Base-by-base conservation (phyloP, 2,113 vertebrate genomes). In the Phalacrocorax brasilianus region DNA sequence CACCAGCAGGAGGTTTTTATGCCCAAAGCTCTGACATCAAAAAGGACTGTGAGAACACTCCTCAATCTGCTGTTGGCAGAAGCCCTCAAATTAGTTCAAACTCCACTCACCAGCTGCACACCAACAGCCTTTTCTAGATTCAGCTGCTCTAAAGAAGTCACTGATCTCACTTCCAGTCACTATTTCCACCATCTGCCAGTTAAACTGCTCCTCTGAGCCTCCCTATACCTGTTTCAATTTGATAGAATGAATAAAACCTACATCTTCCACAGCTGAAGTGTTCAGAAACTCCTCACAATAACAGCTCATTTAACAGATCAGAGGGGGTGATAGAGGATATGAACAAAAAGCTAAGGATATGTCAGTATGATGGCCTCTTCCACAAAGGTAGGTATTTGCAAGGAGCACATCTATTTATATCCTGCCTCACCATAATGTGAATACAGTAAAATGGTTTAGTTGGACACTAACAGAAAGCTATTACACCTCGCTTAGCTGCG, bases 151-250 rank as follows among this genome's bases (percentile, higher is more conserved):
- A 8, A 85, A 93, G 91, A 45, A 95, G 84, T 28, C 93, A 61
- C 89, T 73, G 74, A 94, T 96, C 91, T 91, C 89, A 79, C 87
- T 94, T 95, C 91, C 81, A 97, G 89, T 58, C 84, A 88, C 84
- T 33, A 49, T 93, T 85, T 91, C 70, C 89, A 76, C 94, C 95
- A 94, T 88, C 95, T 96, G 94, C 91, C 89, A 66, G 81, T 49
- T 72, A 26, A 89, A 89, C 77, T 79, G 58, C 74, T 96, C 77
- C 81, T 91, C 56, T 23, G 53, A 79, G 40, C 26, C 78, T 93
- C 85, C 77, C 62, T 58, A 32, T 17, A 56, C 3, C n/a, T 2
- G 17, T 59, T 78, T 87, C 44, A 27, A 3, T 82, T 40, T 47
- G 44, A 90, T 4, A 79, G 62, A 78, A 61, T n/a, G 15, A 70